A percentile compares a stretch with the other conserved stretches of the same genome.
These are phyloP conservation scores for Enteromius treurensis DNA, from an alignment of 2,797 vertebrate genomes.

Conservation along the genomic window DNA sequence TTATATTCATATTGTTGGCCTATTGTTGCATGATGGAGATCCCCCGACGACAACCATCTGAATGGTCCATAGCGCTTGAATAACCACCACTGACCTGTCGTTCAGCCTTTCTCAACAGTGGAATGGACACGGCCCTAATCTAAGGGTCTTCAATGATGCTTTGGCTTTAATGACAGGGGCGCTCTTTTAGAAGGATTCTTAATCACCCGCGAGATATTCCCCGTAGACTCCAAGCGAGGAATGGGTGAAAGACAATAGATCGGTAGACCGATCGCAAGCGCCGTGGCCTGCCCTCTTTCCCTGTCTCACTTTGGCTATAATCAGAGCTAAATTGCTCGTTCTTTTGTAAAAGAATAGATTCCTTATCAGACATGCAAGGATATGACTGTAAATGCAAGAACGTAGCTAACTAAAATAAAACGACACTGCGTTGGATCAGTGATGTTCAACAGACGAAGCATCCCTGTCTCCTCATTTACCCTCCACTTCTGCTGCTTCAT, in stretches of 20 bases:
- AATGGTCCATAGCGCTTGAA: neutral
- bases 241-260: slow-evolving; percentile 71
- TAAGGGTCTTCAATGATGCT: slow-evolving; percentile 60
- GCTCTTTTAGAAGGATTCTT: slow-evolving; percentile 70
- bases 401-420: neutral
- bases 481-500: slow-evolving; percentile 10
- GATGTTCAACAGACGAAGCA: neutral
- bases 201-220: slow-evolving; percentile 66
- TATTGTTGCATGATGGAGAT: slow-evolving; percentile 22
- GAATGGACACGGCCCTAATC: slow-evolving; percentile 1
- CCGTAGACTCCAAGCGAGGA: slow-evolving; percentile 72
- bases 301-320: slow-evolving; percentile 30
- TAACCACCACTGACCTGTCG: neutral
- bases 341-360: neutral
- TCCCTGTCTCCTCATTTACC: slow-evolving; percentile 2
- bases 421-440: neutral
- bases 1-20: neutral
- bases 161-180: slow-evolving; percentile 71
- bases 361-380: neutral
- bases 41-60: slow-evolving; percentile 4
- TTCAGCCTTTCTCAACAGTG: neutral
- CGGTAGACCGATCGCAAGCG: slow-evolving; percentile 62
- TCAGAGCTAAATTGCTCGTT: neutral
- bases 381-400: neutral
- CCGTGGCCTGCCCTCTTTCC: slow-evolving; percentile 71